Percentiles rank a stretch among this genome's conserved stretches.
phyloP scores from a whole-genome alignment of 2,888 invertebrate genomes.

The Zonitis immaculata region DNA sequence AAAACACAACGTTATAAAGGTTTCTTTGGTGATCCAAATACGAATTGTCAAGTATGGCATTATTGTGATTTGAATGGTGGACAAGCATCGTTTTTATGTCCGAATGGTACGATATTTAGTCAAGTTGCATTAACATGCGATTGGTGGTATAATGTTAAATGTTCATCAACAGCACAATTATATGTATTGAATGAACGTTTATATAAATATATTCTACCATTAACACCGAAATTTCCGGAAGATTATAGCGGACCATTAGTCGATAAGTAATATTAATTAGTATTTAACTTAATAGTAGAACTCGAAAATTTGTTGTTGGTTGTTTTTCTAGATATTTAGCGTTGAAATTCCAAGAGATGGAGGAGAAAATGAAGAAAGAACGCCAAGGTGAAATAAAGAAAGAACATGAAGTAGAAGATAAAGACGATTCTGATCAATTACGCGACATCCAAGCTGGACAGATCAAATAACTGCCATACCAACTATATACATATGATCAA shows the following conservation, averaged over 20 bases:
- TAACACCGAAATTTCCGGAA: slow-evolving; percentile 84
- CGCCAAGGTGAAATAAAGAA: slow-evolving; percentile 55
- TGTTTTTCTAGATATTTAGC: slow-evolving; percentile 72
- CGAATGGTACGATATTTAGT: slow-evolving; percentile 87
- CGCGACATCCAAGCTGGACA: slow-evolving; percentile 10
- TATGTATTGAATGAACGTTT: slow-evolving; percentile 85
- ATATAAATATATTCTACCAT: slow-evolving; percentile 82
- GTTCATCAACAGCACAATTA: slow-evolving; percentile 74
- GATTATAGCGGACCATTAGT: slow-evolving; percentile 85
- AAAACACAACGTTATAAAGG: slow-evolving; percentile 84
- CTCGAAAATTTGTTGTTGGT: too few relatives aligned
- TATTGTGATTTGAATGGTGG: slow-evolving; percentile 88
- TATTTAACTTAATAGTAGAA: too few relatives aligned
- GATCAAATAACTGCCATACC: too few relatives aligned
- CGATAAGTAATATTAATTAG: slow-evolving; percentile 58
- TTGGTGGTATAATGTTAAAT: slow-evolving; percentile 92
- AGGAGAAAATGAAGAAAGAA: slow-evolving; percentile 69
- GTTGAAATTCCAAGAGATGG: slow-evolving; percentile 81
- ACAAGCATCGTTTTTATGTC: slow-evolving; percentile 84
- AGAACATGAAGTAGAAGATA: slow-evolving; percentile 33
- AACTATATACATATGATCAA: too few relatives aligned
- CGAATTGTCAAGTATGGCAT: slow-evolving; percentile 84
- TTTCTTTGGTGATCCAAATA: slow-evolving; percentile 84
- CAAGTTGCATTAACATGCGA: slow-evolving; percentile 85
- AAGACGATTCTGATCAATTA: slow-evolving; percentile 25